Base-by-base conservation (phyloP, 2,888 invertebrate species). In the Gerosis bhagava region DNA sequence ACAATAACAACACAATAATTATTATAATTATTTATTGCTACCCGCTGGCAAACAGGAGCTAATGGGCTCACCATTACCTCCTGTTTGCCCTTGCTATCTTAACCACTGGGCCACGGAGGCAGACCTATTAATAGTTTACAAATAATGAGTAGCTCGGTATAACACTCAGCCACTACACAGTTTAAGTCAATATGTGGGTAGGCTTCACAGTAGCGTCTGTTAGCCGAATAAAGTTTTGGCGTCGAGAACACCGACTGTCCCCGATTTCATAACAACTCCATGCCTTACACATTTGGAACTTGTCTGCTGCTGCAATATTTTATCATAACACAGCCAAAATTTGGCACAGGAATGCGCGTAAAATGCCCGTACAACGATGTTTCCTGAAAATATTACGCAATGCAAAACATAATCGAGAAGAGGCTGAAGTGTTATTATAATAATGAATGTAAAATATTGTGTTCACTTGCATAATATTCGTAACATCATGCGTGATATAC, bases 241-340 rank as follows among this genome's bases (percentile, higher is more conserved):
- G 63, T 53, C 59, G 54, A 65, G 66, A 60, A 59, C 62, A 63
- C 59, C 62, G 57, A 56, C 56, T 69, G 59, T n/a, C 60, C 65
- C 66, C 11, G 63, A 63, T 69, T 70, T 70, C 62, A 54, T 59
- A 65, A 51, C 44, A 60, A 62, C 62, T 57, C 69, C 67, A 67
- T 65, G 64, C 67, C 45, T 39, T 32, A 46, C 39, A 46, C 19
- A 42, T 19, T 31, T 45, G 28, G 35, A 43, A 13, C 43, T 43
- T 35, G 43, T 43, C 15, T 13, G 42, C 42, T 37, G 31, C 32
- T 19, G 19, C 46, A 13, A 39, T 46, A 46, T 39, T 31, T 46
- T 46, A 39, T 46, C 39, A 46, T 39, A 46, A 37, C 36, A 31
- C 29, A 39, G 19, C 39, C 46, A 39, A 39, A 39, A 15, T 39